phyloP scores from a whole-genome alignment of 2,113 vertebrate genomes.

The Platichthys stellatus region DNA sequence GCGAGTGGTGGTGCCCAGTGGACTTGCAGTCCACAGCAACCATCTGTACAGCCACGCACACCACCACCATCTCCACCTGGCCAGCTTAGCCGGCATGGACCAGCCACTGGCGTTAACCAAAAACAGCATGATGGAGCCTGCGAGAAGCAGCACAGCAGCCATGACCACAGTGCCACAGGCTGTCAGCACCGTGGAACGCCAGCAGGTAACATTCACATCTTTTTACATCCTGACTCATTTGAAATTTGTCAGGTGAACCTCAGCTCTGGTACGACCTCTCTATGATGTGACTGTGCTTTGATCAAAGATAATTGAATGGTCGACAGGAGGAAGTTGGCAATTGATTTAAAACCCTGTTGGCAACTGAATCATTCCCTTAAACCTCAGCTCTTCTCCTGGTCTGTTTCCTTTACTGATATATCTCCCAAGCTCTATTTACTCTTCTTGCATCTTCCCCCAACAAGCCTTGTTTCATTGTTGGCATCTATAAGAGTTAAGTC shows the following conservation, averaged over 20 bases:
- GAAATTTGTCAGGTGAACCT: no score
- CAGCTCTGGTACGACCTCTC: neutral
- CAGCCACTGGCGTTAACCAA: conserved; percentile 98
- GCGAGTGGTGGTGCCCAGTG: conserved; percentile 83
- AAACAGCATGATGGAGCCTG: conserved; percentile 88
- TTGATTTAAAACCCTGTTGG: neutral
- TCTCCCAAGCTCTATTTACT: neutral
- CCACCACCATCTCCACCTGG: conserved; percentile 81
- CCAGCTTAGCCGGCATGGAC: conserved; percentile 89
- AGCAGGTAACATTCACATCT: conserved; percentile 86
- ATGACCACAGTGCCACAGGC: conserved; percentile 77
- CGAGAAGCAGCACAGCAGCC: conserved; percentile 77
- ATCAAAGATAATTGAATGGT: no score
- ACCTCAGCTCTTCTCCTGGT: neutral
- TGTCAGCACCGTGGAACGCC: conserved; percentile 88
- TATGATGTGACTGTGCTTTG: neutral
- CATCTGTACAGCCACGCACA: conserved; percentile 88
- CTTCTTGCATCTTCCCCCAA: neutral
- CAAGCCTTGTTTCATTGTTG: no score
- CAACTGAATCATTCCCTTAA: conserved; percentile 25
- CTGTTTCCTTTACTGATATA: neutral
- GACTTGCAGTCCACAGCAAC: conserved; percentile 86
- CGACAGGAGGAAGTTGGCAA: no score
- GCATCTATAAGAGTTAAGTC: no score
- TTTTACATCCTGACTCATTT: no score